These are phyloP conservation scores for Kryphioiulus occultus DNA, from an alignment of 2,888 invertebrate species.

Conservation along the genomic window DNA sequence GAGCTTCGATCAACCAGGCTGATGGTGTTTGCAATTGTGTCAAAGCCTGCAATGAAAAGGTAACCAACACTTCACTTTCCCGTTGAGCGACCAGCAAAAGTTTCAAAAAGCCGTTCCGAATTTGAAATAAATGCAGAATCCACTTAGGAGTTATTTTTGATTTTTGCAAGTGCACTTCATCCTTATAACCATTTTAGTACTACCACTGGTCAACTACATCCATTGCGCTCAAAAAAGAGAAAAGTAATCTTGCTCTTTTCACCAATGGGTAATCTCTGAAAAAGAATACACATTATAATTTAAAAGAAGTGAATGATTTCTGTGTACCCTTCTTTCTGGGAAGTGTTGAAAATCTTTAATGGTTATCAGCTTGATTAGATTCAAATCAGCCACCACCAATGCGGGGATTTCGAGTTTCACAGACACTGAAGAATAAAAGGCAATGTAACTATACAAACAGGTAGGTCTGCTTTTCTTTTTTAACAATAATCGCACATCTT, in stretches of 20 bases:
- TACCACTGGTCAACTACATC: conserved; percentile 48
- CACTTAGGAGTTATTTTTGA: too few relatives aligned
- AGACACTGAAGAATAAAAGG: neutral
- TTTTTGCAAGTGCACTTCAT: too few relatives aligned
- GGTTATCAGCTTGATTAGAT: conserved; percentile 42
- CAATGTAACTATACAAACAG: neutral
- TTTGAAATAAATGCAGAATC: conserved; percentile 2
- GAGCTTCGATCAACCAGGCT: conserved; percentile 44
- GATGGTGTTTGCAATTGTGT: conserved; percentile 39
- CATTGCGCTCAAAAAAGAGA: neutral
- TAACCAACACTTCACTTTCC: neutral
- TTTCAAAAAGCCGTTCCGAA: conserved; percentile 49
- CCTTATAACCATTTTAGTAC: neutral
- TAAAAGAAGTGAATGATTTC: neutral
- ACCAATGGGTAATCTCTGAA: conserved; percentile 40
- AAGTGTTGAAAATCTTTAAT: conserved; percentile 44
- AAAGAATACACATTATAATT: neutral
- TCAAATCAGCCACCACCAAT: conserved; percentile 42
- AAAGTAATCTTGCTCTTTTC: neutral
- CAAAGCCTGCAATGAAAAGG: conserved; percentile 51
- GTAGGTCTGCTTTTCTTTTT: neutral
- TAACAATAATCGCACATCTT: neutral
- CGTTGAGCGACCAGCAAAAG: conserved; percentile 39
- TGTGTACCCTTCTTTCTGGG: conserved; percentile 44
- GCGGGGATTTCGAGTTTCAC: conserved; percentile 41